A percentile compares a stretch with the other conserved stretches of the same genome.
phyloP scores from a whole-genome alignment of 1,140 invertebrate genomes.

The Micrasema longulum region DNA sequence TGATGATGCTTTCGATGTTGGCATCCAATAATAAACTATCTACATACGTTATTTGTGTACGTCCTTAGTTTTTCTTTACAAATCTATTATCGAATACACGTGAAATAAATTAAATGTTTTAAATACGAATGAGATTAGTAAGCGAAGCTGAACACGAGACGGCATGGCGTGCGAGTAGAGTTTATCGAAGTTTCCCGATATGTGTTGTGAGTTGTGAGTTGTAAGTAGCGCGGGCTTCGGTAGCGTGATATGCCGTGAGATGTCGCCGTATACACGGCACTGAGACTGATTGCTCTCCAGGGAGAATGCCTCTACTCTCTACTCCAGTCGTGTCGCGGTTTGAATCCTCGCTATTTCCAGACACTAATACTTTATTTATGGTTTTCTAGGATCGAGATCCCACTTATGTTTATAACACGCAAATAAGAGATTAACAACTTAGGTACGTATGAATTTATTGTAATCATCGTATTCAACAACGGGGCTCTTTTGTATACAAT shows the following conservation, averaged over 20 bases:
- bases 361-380: constrained; percentile 52
- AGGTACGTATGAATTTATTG: too few species aligned
- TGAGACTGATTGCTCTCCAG: constrained; percentile 48
- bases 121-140: constrained; percentile 8
- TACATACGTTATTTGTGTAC: too few species aligned
- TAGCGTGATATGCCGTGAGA: constrained; percentile 48
- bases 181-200: constrained; percentile 3
- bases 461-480: too few species aligned
- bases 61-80: too few species aligned
- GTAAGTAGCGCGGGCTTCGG: constrained; percentile 4
- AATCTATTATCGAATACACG: constrained; percentile 1
- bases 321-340: constrained; percentile 15
- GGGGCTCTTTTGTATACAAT: too few species aligned
- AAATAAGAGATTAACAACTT: background rate
- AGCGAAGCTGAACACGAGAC: background rate
- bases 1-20: too few species aligned
- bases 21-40: too few species aligned
- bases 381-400: background rate
- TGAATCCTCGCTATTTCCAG: constrained; percentile 46
- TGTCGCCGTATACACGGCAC: constrained; percentile 49
- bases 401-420: background rate
- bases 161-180: constrained; percentile 21
- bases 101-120: constrained; percentile 1
- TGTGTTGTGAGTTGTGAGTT: constrained; percentile 14
- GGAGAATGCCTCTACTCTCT: constrained; percentile 27